Evolutionary conservation across 1,140 invertebrate species (phyloP).

Genomic region (Dinothrombium tinctorium): DNA sequence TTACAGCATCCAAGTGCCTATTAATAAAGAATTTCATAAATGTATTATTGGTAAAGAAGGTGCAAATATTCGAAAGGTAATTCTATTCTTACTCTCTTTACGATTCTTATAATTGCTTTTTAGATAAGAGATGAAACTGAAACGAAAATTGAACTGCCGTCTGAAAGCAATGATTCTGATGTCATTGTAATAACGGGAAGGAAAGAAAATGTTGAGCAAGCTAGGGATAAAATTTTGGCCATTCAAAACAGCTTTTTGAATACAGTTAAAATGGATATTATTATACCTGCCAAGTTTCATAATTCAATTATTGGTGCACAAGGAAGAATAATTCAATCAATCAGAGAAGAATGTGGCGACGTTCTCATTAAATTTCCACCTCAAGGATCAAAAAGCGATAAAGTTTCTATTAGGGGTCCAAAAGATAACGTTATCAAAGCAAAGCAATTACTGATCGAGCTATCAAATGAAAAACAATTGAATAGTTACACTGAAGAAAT

Average conservation of each 20-base stretch:
- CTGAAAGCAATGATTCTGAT: conserved; percentile 41
- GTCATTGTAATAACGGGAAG: conserved; percentile 67
- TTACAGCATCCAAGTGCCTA: conserved; percentile 59
- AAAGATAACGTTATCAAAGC: conserved; percentile 76
- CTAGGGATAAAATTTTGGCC: conserved; percentile 42
- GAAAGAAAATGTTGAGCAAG: conserved; percentile 67
- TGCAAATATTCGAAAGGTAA: conserved; percentile 57
- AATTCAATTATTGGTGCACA: conserved; percentile 75
- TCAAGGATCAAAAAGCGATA: conserved; percentile 65
- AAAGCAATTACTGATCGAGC: conserved; percentile 53
- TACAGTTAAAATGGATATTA: conserved; percentile 57
- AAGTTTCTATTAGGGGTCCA: conserved; percentile 63
- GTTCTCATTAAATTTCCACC: conserved; percentile 82
- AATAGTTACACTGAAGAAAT: conserved; percentile 56
- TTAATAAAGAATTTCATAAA: conserved; percentile 93
- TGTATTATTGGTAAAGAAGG: conserved; percentile 89
- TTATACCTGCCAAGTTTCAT: conserved; percentile 74
- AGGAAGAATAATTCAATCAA: conserved; percentile 68
- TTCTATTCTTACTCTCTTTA: conserved; percentile 5
- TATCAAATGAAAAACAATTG: conserved; percentile 60
- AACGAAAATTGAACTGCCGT: conserved; percentile 79
- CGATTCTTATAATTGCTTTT: conserved; percentile 1
- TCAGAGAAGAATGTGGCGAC: conserved; percentile 86
- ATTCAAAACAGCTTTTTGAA: conserved; percentile 77
- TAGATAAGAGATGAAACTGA: conserved; percentile 84